Base-by-base conservation (phyloP, 2,888 invertebrate species). In the Mythimna impura region DNA sequence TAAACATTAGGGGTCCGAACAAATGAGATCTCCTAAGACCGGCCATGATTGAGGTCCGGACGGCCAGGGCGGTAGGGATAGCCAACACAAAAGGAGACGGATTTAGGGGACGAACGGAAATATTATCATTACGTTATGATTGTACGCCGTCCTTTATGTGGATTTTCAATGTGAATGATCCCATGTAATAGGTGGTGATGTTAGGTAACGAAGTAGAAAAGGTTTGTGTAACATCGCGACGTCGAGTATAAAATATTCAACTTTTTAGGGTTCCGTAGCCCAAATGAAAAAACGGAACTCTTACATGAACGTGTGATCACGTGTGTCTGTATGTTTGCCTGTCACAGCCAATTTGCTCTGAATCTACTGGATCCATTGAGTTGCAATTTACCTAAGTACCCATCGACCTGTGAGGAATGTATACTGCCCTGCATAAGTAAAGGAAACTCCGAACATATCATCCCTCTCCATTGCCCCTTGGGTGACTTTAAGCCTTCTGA, bases 41-140 rank as follows among this genome's bases (percentile, higher is more conserved):
- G 58, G 54, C 30, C 66, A 54, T 78, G 81, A 75, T 73, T 71
- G 66, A 80, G 73, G 68, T 34, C 73, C 61, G 58, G 62, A 43
- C 64, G 20, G 58, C 61, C 58, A 60, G 55, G n/a, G 50, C 50
- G 50, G n/a, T 2, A 52, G n/a, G 70, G 36, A 47, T 2, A 12
- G n/a, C 54, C 73, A n/a, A 58, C 65, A 82, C 68, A 82, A 47
- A 83, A 61, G 57, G 22, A 22, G 22, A 10, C 55, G 25, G 40
- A 65, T 71, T 71, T 67, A 62, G 30, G 57, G 52, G 64, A 65
- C 65, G 68, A 22, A 61, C 65, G 70, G 70, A 76, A 65, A 76
- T 76, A 73, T 76, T 76, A 70, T 66, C 70, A 66, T 80, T 69
- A 69, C 52, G 65, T 47, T 83, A 63, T 68, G 76, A 67, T 83